Percentiles rank a stretch among this genome's conserved stretches.
phyloP scores from a whole-genome alignment of 2,888 invertebrate species.

The Epistrophe eligans region DNA sequence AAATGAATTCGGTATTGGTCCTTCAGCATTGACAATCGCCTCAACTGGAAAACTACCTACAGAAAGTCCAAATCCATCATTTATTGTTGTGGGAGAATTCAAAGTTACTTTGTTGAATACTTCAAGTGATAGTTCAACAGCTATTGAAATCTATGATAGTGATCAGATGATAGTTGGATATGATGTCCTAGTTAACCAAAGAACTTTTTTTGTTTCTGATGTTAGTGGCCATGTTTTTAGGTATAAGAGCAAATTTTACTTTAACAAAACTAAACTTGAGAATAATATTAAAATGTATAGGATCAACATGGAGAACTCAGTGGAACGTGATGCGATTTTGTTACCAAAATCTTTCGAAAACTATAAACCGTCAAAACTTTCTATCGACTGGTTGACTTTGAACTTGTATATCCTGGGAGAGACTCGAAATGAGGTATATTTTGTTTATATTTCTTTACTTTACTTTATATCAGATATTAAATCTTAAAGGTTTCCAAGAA shows the following conservation, averaged over 20 bases:
- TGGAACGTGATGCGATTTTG: constrained; percentile 84
- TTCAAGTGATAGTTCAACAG: constrained; percentile 56
- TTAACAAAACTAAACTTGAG: not conserved
- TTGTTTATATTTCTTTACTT: constrained; percentile 77
- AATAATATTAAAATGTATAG: constrained; percentile 30
- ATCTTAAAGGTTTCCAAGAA: constrained; percentile 79
- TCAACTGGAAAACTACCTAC: constrained; percentile 86
- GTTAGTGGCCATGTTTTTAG: constrained; percentile 87
- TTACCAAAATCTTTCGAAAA: constrained; percentile 85
- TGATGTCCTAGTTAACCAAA: constrained; percentile 90
- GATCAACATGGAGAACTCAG: constrained; percentile 69
- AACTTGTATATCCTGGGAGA: constrained; percentile 93
- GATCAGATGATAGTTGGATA: constrained; percentile 86
- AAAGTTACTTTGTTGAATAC: constrained; percentile 88
- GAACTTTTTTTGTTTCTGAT: constrained; percentile 91
- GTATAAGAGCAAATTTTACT: constrained; percentile 77
- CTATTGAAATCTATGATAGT: constrained; percentile 78
- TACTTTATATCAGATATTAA: not conserved
- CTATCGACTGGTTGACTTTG: constrained; percentile 95
- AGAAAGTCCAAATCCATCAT: constrained; percentile 76
- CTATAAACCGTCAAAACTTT: constrained; percentile 89
- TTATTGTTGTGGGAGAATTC: constrained; percentile 89
- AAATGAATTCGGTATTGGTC: constrained; percentile 92
- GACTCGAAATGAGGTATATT: constrained; percentile 85
- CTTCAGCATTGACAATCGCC: constrained; percentile 87